Base-by-base conservation (phyloP, 2,113 vertebrate genomes). In the Erythrolamprus reginae region DNA sequence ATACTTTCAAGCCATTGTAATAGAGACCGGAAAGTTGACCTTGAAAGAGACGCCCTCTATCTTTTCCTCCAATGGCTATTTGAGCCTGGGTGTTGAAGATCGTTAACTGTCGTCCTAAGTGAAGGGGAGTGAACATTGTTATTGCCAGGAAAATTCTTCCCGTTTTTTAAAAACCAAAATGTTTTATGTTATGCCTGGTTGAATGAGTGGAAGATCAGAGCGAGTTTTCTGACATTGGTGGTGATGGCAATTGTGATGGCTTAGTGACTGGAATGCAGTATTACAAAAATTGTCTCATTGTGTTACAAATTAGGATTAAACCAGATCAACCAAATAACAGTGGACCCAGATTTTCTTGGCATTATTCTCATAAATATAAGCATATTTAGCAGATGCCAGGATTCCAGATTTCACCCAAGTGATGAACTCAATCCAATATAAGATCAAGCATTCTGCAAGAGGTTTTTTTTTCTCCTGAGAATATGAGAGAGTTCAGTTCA, bases 41-140 rank as follows among this genome's bases (percentile, higher is more conserved):
- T 98, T 99, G 99, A 96, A 99, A 99, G 92, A 98, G 99, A 65
- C 98, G 98, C 94, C 98, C 98, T 95, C 98, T 98, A 97, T 99
- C 98, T 89, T 98, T 99, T 58, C 99, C 99, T 8, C 99, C 99
- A 61, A 99, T 98, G 95, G 99, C 98, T 97, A 99, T 99, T 92
- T 98, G 98, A 88, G 99, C 99, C 97, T 99, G 99, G 96, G 99
- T 99, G 98, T 99, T 99, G 98, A 99, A 99, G 98, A 99, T 99
- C 93, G 99, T 99, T 97, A 99, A 96, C 97, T 99, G 99, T 90
- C 99, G 99, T 95, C 99, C 99, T 97, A 96, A 96, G 97, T 96
- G 93, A 92, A 89, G 94, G 95, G 95, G 96, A 95, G 95, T 96
- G 97, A 97, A 97, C 15, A 97, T 91, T 89, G 96, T 97, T 97